These are phyloP conservation scores for Heterohyrax brucei DNA, from an alignment of 2,797 vertebrate species.

Conservation along the genomic window DNA sequence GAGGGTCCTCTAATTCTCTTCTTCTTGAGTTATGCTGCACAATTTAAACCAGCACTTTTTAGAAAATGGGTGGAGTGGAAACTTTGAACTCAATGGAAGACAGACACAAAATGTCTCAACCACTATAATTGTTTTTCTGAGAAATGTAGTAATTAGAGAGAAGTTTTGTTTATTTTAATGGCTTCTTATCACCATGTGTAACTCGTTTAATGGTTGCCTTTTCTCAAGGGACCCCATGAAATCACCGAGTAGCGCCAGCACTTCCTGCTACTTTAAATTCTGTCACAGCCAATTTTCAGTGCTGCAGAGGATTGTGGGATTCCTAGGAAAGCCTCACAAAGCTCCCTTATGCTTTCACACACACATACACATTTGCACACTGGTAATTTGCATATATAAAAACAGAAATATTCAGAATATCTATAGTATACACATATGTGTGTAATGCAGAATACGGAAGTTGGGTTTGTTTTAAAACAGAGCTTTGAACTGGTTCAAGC, in stretches of 20 bases:
- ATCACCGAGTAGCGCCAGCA: slow-evolving; percentile 82
- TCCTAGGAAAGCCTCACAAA: not conserved
- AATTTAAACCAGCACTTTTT: slow-evolving; percentile 75
- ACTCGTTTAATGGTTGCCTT: slow-evolving; percentile 92
- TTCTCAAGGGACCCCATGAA: slow-evolving; percentile 89
- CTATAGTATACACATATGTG: not conserved
- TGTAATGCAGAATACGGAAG: not conserved
- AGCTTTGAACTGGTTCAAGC: no score
- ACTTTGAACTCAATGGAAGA: slow-evolving; percentile 78
- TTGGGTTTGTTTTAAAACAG: not conserved
- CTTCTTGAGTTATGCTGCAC: slow-evolving; percentile 12
- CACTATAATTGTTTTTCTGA: slow-evolving; percentile 90
- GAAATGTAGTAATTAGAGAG: slow-evolving; percentile 91
- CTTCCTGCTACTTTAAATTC: slow-evolving; percentile 88
- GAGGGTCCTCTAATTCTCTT: slow-evolving; percentile 47
- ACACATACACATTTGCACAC: not conserved
- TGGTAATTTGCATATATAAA: not conserved
- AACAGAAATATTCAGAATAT: not conserved
- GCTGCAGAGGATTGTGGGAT: slow-evolving; percentile 32
- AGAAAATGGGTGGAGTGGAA: slow-evolving; percentile 47
- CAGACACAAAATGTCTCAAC: slow-evolving; percentile 89
- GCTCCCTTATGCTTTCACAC: not conserved
- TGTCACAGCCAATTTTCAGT: slow-evolving; percentile 84
- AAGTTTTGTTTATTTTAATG: slow-evolving; percentile 93
- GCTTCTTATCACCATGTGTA: slow-evolving; percentile 91